Conservation (phyloP, 2,797 vertebrate species). For the Hyperoplus lanceolatus region DNA sequence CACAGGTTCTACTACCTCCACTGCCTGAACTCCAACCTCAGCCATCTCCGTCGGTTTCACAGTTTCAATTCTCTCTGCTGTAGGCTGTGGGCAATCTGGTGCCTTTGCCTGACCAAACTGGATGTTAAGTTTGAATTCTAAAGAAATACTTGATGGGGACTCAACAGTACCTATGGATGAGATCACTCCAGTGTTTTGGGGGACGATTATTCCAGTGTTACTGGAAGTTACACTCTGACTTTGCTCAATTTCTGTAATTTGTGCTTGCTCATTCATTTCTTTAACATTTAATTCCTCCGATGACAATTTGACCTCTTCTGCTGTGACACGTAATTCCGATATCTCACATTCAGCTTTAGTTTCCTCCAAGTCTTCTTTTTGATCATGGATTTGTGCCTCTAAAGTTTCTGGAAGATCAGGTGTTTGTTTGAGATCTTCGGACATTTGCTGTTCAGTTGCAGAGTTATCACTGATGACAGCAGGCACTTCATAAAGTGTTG, state of each 20-base stretch:
- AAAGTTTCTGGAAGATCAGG: conserved; percentile 15
- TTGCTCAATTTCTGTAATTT: conserved; percentile 26
- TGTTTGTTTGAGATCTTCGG: conserved; percentile 5
- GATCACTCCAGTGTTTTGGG: conserved; percentile 60
- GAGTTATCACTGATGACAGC: too few relatives aligned
- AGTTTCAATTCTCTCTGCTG: conserved; percentile 17
- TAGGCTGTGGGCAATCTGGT: not conserved
- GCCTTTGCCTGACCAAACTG: conserved; percentile 61
- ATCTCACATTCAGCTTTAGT: conserved; percentile 33
- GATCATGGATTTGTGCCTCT: conserved; percentile 16
- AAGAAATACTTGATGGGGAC: conserved; percentile 67
- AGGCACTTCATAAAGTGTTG: too few relatives aligned
- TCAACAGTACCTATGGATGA: conserved; percentile 60
- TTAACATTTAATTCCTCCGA: conserved; percentile 24
- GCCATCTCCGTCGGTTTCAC: conserved; percentile 15
- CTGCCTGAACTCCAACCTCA: conserved; percentile 39
- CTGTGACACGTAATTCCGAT: conserved; percentile 19
- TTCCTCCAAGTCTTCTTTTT: conserved; percentile 39
- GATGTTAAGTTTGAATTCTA: conserved; percentile 73
- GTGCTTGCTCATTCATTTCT: conserved; percentile 33
- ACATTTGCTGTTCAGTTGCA: conserved; percentile 3
- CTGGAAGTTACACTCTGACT: conserved; percentile 12
- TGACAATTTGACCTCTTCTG: conserved; percentile 36
- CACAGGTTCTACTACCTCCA: conserved; percentile 32
- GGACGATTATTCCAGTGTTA: conserved; percentile 34